phyloP scores from a whole-genome alignment of 2,113 vertebrate genomes.

The Delphinapterus leucas region DNA sequence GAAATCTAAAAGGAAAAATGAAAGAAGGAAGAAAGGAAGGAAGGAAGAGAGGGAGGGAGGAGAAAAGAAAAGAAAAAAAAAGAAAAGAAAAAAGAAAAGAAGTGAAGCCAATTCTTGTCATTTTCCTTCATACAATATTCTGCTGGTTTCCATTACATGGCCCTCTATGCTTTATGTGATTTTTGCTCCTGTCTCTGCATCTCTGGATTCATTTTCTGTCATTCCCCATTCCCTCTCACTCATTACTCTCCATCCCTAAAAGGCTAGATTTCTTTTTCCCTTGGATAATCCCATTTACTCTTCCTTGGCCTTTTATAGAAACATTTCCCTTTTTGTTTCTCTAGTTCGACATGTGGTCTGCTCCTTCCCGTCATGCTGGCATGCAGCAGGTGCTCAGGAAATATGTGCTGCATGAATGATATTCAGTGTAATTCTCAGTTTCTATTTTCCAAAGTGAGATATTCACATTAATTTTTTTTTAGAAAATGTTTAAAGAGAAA shows the following conservation, averaged over 20 bases:
- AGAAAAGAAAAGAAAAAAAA: background rate
- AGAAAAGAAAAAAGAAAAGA: background rate
- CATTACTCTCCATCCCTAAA: background rate
- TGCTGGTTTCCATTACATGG: background rate
- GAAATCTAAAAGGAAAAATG: background rate
- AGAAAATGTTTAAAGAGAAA: background rate
- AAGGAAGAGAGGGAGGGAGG: too few species aligned
- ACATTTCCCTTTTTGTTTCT: background rate
- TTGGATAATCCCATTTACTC: background rate
- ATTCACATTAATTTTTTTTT: background rate
- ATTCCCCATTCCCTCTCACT: background rate
- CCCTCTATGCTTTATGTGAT: too few species aligned
- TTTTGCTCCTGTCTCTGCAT: background rate
- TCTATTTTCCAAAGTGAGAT: background rate
- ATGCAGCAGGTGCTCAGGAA: background rate
- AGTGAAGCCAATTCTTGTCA: background rate
- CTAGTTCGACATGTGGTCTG: background rate
- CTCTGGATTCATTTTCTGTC: background rate
- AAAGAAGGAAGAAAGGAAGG: background rate
- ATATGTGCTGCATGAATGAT: background rate
- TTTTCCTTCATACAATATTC: background rate
- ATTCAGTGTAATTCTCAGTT: background rate
- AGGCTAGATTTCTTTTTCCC: background rate
- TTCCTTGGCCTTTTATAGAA: background rate
- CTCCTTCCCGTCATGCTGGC: background rate